Conservation (phyloP, 2,113 vertebrate species). For the Myotis lucifugus region DNA sequence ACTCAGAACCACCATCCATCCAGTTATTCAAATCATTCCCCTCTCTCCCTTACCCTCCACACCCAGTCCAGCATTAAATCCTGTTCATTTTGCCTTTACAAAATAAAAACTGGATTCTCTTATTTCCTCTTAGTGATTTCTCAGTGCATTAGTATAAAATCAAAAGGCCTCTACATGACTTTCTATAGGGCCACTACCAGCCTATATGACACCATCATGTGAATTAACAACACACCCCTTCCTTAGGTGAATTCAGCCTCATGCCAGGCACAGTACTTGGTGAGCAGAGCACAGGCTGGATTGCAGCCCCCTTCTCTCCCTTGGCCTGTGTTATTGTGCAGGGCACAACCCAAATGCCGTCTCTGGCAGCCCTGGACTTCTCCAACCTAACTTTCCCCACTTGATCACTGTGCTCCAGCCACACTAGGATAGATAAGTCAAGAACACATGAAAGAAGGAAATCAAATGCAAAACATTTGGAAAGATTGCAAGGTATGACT, state of each 20-base stretch:
- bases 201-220: not conserved
- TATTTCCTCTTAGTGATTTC: not conserved
- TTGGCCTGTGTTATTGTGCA: not conserved
- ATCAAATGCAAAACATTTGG: not conserved
- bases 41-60: not conserved
- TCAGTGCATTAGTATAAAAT: not conserved
- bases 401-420: not conserved
- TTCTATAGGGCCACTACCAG: not conserved
- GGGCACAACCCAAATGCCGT: not conserved
- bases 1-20: not conserved
- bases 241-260: not conserved
- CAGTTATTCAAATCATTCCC: not conserved
- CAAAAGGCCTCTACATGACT: not conserved
- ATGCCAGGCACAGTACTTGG: not conserved
- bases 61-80: not conserved
- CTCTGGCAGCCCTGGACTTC: not conserved
- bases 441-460: not conserved
- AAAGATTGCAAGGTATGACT: not conserved
- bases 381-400: not conserved
- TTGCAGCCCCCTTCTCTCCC: not conserved
- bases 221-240: not conserved
- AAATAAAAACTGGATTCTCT: not conserved
- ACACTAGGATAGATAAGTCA: not conserved
- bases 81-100: constrained; percentile 4
- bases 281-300: not conserved